Percentiles rank a stretch among this genome's conserved stretches.
Evolutionary conservation across 2,113 vertebrate species (phyloP).

Genomic region (Redunca redunca): DNA sequence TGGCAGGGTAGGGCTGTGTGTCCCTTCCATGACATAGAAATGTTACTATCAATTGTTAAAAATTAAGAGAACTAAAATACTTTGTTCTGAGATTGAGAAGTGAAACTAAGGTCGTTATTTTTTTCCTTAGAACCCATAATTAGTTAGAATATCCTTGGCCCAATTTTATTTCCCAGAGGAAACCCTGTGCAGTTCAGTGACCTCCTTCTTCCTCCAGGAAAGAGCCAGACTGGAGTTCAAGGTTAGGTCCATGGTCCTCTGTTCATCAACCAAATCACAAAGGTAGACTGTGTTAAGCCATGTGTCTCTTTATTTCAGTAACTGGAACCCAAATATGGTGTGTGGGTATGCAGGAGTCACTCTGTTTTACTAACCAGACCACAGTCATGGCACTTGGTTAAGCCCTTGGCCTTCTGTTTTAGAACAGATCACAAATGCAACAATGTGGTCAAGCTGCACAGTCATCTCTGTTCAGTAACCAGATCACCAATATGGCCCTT

Average conservation of each 20-base stretch:
- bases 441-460: fast-evolving
- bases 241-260: not conserved
- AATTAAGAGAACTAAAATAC: not conserved
- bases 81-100: not conserved
- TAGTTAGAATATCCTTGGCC: not conserved
- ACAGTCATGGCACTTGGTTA: not conserved
- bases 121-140: not conserved
- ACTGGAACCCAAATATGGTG: not conserved
- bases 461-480: not conserved
- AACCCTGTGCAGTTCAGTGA: not conserved
- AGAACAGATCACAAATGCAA: not conserved
- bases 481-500: not conserved
- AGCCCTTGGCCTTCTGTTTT: not conserved
- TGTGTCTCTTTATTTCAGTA: not conserved
- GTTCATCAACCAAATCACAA: not conserved
- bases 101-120: not conserved
- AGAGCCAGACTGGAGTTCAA: not conserved
- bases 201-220: not conserved
- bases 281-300: not conserved
- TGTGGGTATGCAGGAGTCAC: not conserved
- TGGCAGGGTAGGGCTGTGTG: fast-evolving
- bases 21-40: not conserved
- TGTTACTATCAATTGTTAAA: not conserved
- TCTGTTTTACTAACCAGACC: not conserved
- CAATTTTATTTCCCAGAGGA: not conserved